These are phyloP conservation scores for Endomychus coccineus DNA, from an alignment of 2,888 invertebrate species.

Conservation along the genomic window DNA sequence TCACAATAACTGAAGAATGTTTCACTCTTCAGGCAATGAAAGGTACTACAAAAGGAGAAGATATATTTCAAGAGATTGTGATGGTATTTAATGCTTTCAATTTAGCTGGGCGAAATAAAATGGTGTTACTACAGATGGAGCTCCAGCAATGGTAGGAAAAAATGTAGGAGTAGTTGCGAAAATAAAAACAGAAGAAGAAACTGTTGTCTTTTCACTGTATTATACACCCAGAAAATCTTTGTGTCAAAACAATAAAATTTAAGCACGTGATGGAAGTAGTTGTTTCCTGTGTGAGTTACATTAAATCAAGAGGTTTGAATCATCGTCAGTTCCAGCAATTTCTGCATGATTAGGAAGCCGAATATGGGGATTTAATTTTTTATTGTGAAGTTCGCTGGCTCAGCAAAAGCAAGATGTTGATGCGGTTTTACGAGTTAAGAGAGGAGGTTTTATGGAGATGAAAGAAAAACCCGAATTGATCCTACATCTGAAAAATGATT, in stretches of 20 bases:
- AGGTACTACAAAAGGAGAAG: constrained; percentile 12
- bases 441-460: constrained; percentile 16
- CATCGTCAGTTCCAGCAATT: constrained; percentile 24
- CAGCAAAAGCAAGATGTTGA: constrained; percentile 17
- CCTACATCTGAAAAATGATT: no score
- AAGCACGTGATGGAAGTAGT: constrained; percentile 17
- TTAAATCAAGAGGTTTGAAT: constrained; percentile 24
- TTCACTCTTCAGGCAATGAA: constrained; percentile 5
- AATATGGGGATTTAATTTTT: constrained; percentile 21
- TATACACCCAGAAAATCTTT: constrained; percentile 24
- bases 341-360: constrained; percentile 16
- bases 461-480: constrained; percentile 5
- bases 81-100: constrained; percentile 13
- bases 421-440: constrained; percentile 18
- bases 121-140: constrained; percentile 20
- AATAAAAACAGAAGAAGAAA: constrained; percentile 14
- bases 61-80: constrained; percentile 18
- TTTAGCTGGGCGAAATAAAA: constrained; percentile 17
- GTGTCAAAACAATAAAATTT: constrained; percentile 20
- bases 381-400: constrained; percentile 20
- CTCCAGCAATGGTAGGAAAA: constrained; percentile 19
- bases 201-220: constrained; percentile 24
- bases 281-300: constrained; percentile 22
- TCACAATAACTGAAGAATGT: no score
- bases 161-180: constrained; percentile 15